A percentile compares a stretch with the other conserved stretches of the same genome.
Conservation (phyloP, 1,140 invertebrate species). For the Megathymus violae region DNA sequence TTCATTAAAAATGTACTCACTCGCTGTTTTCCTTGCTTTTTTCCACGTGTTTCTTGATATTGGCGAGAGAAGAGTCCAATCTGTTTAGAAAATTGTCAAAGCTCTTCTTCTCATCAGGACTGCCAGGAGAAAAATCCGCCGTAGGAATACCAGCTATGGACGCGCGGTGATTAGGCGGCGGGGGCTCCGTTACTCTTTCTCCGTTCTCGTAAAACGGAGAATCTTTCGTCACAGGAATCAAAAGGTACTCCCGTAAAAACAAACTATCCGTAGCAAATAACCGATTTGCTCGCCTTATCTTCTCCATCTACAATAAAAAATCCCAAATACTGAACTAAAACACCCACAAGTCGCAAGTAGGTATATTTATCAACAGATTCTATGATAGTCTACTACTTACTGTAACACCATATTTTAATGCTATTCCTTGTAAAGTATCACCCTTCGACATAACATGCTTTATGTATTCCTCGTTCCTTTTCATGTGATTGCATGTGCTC, state of each 20-base stretch:
- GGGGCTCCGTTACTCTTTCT: conserved; percentile 66
- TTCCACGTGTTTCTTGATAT: conserved; percentile 93
- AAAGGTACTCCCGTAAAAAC: conserved; percentile 91
- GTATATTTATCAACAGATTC: conserved; percentile 63
- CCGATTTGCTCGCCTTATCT: conserved; percentile 93
- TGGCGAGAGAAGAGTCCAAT: conserved; percentile 94
- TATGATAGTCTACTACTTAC: conserved; percentile 85
- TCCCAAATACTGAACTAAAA: conserved; percentile 42
- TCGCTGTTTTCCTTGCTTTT: conserved; percentile 90
- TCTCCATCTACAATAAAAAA: conserved; percentile 90
- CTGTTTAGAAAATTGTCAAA: conserved; percentile 93
- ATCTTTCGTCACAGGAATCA: conserved; percentile 90
- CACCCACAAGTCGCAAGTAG: conserved; percentile 40
- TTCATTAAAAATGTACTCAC: conserved; percentile 85
- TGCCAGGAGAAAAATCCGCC: conserved; percentile 80
- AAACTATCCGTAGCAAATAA: conserved; percentile 95
- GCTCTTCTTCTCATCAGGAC: conserved; percentile 88
- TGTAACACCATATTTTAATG: conserved; percentile 95
- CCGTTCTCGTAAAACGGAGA: conserved; percentile 84
- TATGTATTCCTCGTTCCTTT: conserved; percentile 88
- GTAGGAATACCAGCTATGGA: conserved; percentile 84
- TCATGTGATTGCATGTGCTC: conserved; percentile 89
- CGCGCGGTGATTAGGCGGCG: conserved; percentile 69
- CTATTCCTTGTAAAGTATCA: conserved; percentile 96
- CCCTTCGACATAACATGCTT: conserved; percentile 91